Percentiles rank a stretch among this genome's conserved stretches.
phyloP scores from a whole-genome alignment of 2,113 vertebrate genomes.

The Hyaena hyaena region DNA sequence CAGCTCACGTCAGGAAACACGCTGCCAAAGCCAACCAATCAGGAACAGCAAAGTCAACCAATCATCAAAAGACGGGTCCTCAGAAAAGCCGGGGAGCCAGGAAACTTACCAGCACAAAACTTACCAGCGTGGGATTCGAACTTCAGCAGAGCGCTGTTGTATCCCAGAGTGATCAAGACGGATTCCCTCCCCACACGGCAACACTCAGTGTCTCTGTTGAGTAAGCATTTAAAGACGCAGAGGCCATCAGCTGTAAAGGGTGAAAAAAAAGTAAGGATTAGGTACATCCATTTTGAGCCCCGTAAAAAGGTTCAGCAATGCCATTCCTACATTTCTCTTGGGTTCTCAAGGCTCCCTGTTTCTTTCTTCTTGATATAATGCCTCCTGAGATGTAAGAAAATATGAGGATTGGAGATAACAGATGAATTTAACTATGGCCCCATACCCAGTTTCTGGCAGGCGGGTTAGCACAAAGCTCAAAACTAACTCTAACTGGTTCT shows the following conservation, averaged over 20 bases:
- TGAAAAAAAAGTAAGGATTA: conserved; percentile 37
- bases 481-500: background rate
- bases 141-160: conserved; percentile 85
- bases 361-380: background rate
- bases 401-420: background rate
- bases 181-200: conserved; percentile 88
- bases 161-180: conserved; percentile 85
- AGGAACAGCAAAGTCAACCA: background rate
- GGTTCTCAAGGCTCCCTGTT: background rate
- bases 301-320: background rate
- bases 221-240: conserved; percentile 85
- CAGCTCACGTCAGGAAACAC: background rate
- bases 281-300: background rate
- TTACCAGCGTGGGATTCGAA: conserved; percentile 87
- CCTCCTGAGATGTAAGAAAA: background rate
- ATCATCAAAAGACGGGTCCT: background rate
- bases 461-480: background rate
- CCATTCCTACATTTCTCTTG: background rate
- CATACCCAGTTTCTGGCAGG: background rate
- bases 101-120: conserved; percentile 39
- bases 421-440: background rate
- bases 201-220: conserved; percentile 86
- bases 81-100: background rate
- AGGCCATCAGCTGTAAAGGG: conserved; percentile 83
- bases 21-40: background rate